Percentiles rank a stretch among this genome's conserved stretches.
These are phyloP conservation scores for Epizoanthus scotinus DNA, from an alignment of 92 coral and sea anemone genomes.

Conservation along the genomic window DNA sequence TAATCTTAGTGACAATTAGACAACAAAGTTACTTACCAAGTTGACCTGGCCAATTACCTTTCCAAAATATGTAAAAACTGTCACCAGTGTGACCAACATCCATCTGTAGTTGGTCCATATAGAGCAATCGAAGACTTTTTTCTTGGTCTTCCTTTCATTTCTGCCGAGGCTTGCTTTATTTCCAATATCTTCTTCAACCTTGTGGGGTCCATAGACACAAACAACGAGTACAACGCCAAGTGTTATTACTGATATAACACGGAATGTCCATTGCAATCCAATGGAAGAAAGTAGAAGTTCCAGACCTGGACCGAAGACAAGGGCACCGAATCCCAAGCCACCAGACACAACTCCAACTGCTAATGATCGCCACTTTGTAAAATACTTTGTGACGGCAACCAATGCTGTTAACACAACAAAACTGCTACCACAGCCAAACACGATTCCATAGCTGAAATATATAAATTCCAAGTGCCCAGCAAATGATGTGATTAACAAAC, in stretches of 20 bases:
- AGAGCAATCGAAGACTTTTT: conserved; percentile 9
- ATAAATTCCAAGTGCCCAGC: conserved; percentile 37
- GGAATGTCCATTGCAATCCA: conserved; percentile 21
- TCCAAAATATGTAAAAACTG: conserved; percentile 13
- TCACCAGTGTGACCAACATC: conserved; percentile 1
- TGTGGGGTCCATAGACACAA: conserved; percentile 15
- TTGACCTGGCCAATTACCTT: conserved; percentile 38
- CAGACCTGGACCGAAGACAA: conserved; percentile 14
- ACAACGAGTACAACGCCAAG: not conserved
- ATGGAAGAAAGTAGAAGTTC: not conserved
- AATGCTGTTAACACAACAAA: not conserved
- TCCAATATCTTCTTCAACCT: not conserved
- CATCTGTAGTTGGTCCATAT: conserved; percentile 29
- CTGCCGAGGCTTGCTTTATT: not conserved
- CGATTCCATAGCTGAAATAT: conserved; percentile 33
- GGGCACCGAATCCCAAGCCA: conserved; percentile 15
- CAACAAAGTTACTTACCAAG: conserved; percentile 15
- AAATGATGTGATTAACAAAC: conserved; percentile 46
- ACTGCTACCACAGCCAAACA: conserved; percentile 31
- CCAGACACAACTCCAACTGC: conserved; percentile 21
- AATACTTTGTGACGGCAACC: conserved; percentile 24
- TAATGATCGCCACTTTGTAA: conserved; percentile 35
- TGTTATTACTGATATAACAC: conserved; percentile 7
- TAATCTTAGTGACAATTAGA: not conserved
- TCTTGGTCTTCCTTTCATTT: not conserved